phyloP scores from a whole-genome alignment of 2,797 vertebrate species.

The Paramormyrops hopkinsi region DNA sequence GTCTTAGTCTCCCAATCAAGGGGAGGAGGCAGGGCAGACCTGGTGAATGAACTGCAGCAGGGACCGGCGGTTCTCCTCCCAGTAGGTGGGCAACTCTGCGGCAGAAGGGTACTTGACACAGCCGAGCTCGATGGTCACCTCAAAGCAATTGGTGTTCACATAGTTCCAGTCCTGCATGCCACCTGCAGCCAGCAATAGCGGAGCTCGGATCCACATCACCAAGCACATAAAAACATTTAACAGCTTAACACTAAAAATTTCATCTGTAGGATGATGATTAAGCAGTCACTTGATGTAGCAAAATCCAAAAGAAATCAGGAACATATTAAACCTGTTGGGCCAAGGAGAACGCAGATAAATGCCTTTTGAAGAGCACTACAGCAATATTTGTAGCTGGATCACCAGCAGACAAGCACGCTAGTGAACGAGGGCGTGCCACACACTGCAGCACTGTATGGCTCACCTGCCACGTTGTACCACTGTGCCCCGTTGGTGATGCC shows the following conservation, averaged over 20 bases:
- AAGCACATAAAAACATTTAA: background rate
- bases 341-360: background rate
- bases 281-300: background rate
- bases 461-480: slow-evolving; percentile 94
- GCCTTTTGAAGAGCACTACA: background rate
- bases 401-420: background rate
- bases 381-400: background rate
- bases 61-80: slow-evolving; percentile 80
- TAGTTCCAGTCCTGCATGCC: slow-evolving; percentile 99
- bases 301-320: background rate
- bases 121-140: slow-evolving; percentile 92
- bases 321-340: background rate
- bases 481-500: slow-evolving; percentile 93
- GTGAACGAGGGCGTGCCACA: background rate
- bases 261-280: background rate
- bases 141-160: slow-evolving; percentile 93
- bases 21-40: slow-evolving; percentile 52
- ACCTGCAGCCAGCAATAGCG: slow-evolving; percentile 55
- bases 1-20: background rate
- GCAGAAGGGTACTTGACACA: slow-evolving; percentile 85
- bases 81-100: slow-evolving; percentile 75
- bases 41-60: slow-evolving; percentile 89
- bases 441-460: background rate
- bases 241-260: background rate
- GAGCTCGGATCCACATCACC: background rate